phyloP scores from a whole-genome alignment of 2,113 vertebrate species.

The Oriolus oriolus region DNA sequence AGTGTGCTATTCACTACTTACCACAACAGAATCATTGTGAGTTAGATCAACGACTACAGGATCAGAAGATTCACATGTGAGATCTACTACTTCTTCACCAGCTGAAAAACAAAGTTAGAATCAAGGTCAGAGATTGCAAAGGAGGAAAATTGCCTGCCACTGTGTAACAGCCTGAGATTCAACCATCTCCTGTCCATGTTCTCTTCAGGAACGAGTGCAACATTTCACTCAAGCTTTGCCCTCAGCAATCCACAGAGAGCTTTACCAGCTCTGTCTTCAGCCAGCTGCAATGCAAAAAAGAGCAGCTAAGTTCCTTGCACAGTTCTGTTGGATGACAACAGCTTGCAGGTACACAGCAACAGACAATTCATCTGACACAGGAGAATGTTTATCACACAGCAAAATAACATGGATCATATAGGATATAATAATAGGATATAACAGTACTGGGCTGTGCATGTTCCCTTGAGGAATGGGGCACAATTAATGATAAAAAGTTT shows the following conservation, averaged over 20 bases:
- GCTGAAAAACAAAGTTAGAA: conserved; percentile 44
- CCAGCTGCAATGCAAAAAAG: neutral
- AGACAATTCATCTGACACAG: neutral
- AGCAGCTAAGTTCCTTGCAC: neutral
- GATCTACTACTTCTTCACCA: conserved; percentile 92
- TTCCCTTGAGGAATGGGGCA: neutral
- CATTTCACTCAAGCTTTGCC: neutral
- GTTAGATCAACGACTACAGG: conserved; percentile 86
- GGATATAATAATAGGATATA: neutral
- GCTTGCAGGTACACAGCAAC: neutral
- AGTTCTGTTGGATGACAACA: neutral
- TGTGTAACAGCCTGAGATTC: neutral
- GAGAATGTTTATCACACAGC: neutral
- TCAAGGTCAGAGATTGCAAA: neutral
- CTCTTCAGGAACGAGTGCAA: fast-evolving
- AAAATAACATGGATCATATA: neutral
- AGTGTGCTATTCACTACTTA: conserved; percentile 55
- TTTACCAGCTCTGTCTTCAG: neutral
- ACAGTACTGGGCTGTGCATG: neutral
- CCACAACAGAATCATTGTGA: conserved; percentile 89
- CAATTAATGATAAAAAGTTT: neutral
- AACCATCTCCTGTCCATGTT: neutral
- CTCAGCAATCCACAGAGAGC: neutral
- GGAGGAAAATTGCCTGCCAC: neutral
- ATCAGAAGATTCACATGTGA: conserved; percentile 88